These are phyloP conservation scores for Odontomyia ornata DNA, from an alignment of 2,888 invertebrate species.

Conservation along the genomic window DNA sequence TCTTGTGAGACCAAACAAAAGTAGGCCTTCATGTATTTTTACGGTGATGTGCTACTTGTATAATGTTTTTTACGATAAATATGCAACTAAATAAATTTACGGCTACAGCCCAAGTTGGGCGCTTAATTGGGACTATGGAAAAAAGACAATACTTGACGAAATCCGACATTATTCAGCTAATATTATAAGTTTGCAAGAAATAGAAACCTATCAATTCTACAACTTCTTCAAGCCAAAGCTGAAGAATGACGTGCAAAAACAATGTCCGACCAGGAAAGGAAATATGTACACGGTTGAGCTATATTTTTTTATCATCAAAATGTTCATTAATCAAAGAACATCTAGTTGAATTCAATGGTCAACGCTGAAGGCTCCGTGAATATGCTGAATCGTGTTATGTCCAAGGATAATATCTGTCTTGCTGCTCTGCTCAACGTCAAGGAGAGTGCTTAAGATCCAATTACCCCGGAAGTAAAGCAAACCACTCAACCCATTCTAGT, in stretches of 20 bases:
- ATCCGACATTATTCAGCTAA: slow-evolving; percentile 96
- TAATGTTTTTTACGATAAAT: slow-evolving; percentile 99
- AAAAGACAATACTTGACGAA: slow-evolving; percentile 95
- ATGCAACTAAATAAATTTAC: slow-evolving; percentile 98
- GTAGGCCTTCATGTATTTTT: slow-evolving; percentile 95
- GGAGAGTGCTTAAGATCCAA: slow-evolving; percentile 91
- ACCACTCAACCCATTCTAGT: slow-evolving; percentile 88
- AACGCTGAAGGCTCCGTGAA: slow-evolving; percentile 98
- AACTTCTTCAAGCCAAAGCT: slow-evolving; percentile 95
- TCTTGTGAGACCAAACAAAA: too few relatives aligned
- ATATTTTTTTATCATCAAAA: slow-evolving; percentile 96
- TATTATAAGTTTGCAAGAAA: slow-evolving; percentile 95
- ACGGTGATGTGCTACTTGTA: slow-evolving; percentile 99
- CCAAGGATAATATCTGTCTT: slow-evolving; percentile 98
- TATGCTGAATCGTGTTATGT: slow-evolving; percentile 98
- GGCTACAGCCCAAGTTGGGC: slow-evolving; percentile 99
- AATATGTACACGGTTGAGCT: slow-evolving; percentile 99
- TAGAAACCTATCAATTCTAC: slow-evolving; percentile 98
- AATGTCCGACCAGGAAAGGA: slow-evolving; percentile 95
- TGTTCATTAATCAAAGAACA: slow-evolving; percentile 92
- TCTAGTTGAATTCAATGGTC: slow-evolving; percentile 98
- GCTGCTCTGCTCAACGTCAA: slow-evolving; percentile 95
- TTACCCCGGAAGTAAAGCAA: slow-evolving; percentile 79
- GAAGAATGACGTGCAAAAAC: slow-evolving; percentile 93
- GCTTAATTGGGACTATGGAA: slow-evolving; percentile 97